phyloP scores from a whole-genome alignment of 2,797 vertebrate species.

The Hemibagrus guttatus region DNA sequence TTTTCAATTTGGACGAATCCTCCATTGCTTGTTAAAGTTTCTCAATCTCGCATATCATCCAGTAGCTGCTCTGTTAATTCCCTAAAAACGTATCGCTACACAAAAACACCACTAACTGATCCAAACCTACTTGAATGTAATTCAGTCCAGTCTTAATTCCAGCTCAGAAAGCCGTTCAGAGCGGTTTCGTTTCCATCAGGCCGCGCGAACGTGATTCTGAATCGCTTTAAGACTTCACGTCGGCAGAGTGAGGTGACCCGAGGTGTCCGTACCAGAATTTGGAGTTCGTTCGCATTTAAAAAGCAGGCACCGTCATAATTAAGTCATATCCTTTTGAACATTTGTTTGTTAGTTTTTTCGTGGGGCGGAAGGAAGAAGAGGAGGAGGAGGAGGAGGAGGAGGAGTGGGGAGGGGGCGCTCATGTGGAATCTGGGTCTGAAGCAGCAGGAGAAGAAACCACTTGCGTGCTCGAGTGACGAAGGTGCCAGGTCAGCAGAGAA shows the following conservation, averaged over 20 bases:
- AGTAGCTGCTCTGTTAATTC: neutral
- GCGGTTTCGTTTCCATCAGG: neutral
- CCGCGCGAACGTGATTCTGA: neutral
- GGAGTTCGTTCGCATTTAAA: conserved; percentile 60
- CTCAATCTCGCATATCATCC: neutral
- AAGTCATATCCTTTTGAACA: conserved; percentile 51
- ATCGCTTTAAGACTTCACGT: conserved; percentile 36
- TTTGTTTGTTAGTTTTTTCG: conserved; percentile 40
- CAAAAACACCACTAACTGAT: neutral
- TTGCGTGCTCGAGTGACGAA: conserved; percentile 33
- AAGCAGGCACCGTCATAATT: conserved; percentile 55
- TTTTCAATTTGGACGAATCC: neutral
- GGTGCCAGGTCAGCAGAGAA: conserved; percentile 58
- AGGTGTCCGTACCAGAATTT: conserved; percentile 51
- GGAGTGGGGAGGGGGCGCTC: conserved; percentile 40
- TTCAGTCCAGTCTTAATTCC: conserved; percentile 39
- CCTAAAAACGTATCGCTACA: neutral
- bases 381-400: neutral
- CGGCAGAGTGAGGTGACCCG: neutral
- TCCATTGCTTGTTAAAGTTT: neutral
- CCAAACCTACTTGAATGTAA: conserved; percentile 35
- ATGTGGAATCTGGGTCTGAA: conserved; percentile 50
- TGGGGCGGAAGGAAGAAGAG: neutral
- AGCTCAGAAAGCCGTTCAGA: neutral
- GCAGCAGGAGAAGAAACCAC: conserved; percentile 31